Evolutionary conservation across 1,140 invertebrate genomes (phyloP), one percentile per base, ranked within the genome.

Genomic region (Arion vulgaris): DNA sequence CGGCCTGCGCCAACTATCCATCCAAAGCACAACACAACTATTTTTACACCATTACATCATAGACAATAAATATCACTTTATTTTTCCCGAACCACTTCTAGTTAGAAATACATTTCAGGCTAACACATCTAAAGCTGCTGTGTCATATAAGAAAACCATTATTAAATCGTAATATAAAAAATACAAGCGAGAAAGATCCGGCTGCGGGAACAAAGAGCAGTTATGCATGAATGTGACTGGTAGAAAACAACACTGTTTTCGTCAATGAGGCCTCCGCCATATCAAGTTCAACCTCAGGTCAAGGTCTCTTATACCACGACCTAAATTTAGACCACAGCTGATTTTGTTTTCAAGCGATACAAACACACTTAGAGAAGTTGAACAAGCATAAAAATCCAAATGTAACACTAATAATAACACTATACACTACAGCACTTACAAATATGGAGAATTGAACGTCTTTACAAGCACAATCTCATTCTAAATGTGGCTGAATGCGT

Each of bases 301-400:
- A 81, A 81, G 80, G 80, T 32, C 36, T 49, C n/a, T 17, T 5
- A 49, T 68, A 74, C 73, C 49, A 49, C 13, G 39, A 71, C 34
- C 80, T 81, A 81, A 15, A 28, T 81, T 57, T 74, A 81, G 71
- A 28, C 36, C 45, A 17, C 80, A 81, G 80, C 80, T 81, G 80
- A 74, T 81, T 78, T 45, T 78, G 57, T 76, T 57, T 57, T 23
- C 53, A 57, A 11, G 53, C 53, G 19, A 49, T 57, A 57, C 15
- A 57, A 57, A 57, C 19, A 57, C 53, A 49, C 19, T 23, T 57
- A 19, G 9, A 2, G 41, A 15, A 45, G 15, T 45, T 7, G 15
- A 45, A 45, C 41, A 15, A n/a, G 4, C 53, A 57, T 2, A 57
- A 15, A 57, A 19, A 11, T 23, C 5, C 9, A 23, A 57, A 57